Evolutionary conservation across 1,140 invertebrate species (phyloP), one percentile per base, ranked within the genome.

Genomic region (Eurosta solidaginis): DNA sequence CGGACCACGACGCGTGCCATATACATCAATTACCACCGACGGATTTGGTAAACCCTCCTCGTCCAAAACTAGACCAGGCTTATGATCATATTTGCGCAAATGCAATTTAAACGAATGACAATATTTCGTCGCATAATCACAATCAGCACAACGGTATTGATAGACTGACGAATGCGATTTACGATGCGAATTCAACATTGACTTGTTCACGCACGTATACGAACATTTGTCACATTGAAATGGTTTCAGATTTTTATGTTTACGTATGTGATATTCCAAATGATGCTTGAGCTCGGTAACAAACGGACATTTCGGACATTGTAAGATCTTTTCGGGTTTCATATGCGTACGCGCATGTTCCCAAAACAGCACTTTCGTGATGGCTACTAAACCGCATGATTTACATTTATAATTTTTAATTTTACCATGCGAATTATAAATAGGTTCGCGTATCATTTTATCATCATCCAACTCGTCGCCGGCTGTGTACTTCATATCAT

Each of bases 211-310:
- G 85, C 98, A 99, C 0, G 93, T 92, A 83, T 98, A 99, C 14
- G 91, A 91, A 88, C 97, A 98, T 82, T 97, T 94, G 73, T 91
- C 90, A 88, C 98, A 99, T 84, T 97, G 96, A 90, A 97, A 99
- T 0, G 98, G 98, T 83, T 99, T 99, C 0, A 94, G 95, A 7
- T 97, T 96, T 81, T 94, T 92, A 87, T 99, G 98, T 86, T 99
- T 99, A 7, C 96, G 90, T 81, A 98, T 90, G 87, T 99, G 98
- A 84, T 99, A 99, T 83, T 99, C 97, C 14, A 99, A 88, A 83
- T 99, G 98, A 87, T 99, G 98, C 83, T 99, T 99, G 89, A 97
- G 98, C 85, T 99, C 97, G 0, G 98, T 99, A 0, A 99, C 96
- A 86, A 99, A 99, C 0, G 95, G 94, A 86, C 98, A 99, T 81